Evolutionary conservation across 2,113 vertebrate genomes (phyloP).

Genomic region (Oenanthe melanoleuca): DNA sequence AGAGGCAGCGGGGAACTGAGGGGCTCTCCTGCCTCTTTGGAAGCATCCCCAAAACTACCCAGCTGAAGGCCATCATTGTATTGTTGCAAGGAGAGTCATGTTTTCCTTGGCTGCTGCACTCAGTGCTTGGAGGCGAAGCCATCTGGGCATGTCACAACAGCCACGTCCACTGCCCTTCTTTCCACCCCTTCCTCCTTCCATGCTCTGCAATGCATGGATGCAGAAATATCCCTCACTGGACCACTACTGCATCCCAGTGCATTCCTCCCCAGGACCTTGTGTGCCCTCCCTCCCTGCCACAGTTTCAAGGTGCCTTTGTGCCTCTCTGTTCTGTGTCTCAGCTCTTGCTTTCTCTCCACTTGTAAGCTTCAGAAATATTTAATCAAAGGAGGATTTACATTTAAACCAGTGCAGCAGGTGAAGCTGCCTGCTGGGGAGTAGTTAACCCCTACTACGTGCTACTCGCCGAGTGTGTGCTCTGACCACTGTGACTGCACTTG

Average conservation of each 20-base stretch:
- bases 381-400: not conserved
- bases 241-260: not conserved
- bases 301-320: not conserved
- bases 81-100: not conserved
- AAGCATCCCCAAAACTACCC: not conserved
- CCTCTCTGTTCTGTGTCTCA: not conserved
- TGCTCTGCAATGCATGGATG: not conserved
- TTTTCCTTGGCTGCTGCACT: not conserved
- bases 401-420: not conserved
- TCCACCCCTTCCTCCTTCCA: not conserved
- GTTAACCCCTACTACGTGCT: not conserved
- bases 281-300: not conserved
- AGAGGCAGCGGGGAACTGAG: not conserved
- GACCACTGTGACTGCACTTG: accelerated
- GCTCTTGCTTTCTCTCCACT: not conserved
- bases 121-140: not conserved
- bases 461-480: accelerated
- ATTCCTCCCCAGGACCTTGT: not conserved
- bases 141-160: not conserved
- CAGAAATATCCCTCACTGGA: not conserved
- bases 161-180: not conserved
- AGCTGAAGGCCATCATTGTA: not conserved
- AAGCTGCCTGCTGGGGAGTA: not conserved
- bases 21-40: not conserved
- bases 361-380: conserved; percentile 13